Evolutionary conservation across 2,797 vertebrate genomes (phyloP).

Genomic region (Manis pentadactyla): DNA sequence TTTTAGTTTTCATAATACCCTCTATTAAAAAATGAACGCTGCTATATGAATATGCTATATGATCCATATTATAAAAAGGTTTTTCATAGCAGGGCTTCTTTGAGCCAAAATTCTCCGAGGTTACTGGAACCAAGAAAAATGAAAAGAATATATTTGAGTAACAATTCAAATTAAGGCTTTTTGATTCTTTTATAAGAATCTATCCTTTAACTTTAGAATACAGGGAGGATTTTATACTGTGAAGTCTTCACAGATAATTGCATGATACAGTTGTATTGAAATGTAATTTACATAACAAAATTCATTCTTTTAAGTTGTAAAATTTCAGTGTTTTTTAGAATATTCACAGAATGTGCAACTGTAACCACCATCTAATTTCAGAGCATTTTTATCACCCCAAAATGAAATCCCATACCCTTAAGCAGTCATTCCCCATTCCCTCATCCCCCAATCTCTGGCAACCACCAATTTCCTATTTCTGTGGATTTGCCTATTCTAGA

Average conservation of each 20-base stretch:
- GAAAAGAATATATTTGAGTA: constrained; percentile 23
- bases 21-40: constrained; percentile 11
- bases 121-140: background rate
- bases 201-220: constrained; percentile 23
- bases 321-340: background rate
- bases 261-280: background rate
- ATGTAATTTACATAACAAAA: constrained; percentile 15
- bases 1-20: background rate
- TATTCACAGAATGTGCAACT: background rate
- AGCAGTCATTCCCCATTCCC: background rate
- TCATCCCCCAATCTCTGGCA: background rate
- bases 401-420: background rate
- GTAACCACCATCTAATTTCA: constrained; percentile 1
- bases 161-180: background rate
- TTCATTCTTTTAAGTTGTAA: background rate
- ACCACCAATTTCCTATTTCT: background rate
- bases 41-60: background rate
- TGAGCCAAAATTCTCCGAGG: constrained; percentile 24
- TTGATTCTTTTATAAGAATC: background rate
- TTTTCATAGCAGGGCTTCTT: background rate
- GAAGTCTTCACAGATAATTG: background rate
- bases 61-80: background rate
- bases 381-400: background rate
- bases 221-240: background rate
- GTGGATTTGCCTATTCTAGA: background rate